Evolutionary conservation across 2,888 invertebrate species (phyloP).

Genomic region (Acleris emargana): DNA sequence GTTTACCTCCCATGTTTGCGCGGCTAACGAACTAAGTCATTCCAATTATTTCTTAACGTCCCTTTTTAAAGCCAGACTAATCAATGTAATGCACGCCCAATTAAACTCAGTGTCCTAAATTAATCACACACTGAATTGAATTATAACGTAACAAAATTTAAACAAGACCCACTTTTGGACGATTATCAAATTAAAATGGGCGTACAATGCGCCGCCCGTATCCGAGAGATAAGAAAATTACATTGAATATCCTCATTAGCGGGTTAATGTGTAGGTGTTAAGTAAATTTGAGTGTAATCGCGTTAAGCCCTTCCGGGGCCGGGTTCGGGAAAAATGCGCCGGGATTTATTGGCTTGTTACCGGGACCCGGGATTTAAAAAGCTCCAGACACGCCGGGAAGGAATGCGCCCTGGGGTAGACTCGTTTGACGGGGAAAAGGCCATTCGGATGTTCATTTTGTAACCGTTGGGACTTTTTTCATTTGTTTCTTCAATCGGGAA

Average conservation of each 20-base stretch:
- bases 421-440: conserved; percentile 67
- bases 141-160: conserved; percentile 67
- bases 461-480: conserved; percentile 62
- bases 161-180: conserved; percentile 68
- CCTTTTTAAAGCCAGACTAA: conserved; percentile 42
- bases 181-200: conserved; percentile 76
- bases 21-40: conserved; percentile 72
- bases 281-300: conserved; percentile 84
- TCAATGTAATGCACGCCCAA: conserved; percentile 53
- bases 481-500: conserved; percentile 44
- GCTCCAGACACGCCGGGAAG: conserved; percentile 62
- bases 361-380: conserved; percentile 77
- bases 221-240: conserved; percentile 72
- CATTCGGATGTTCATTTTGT: conserved; percentile 69
- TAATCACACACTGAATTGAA: conserved; percentile 69
- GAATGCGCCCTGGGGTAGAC: conserved; percentile 62
- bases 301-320: conserved; percentile 67
- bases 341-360: conserved; percentile 84
- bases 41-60: conserved; percentile 49
- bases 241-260: conserved; percentile 75
- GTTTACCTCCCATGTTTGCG: conserved; percentile 74
- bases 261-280: conserved; percentile 80
- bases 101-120: conserved; percentile 53
- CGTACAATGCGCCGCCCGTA: conserved; percentile 46
- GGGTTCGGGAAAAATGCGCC: conserved; percentile 70